phyloP scores from a whole-genome alignment of 92 coral and sea anemone species.

The Virgularia gustaviana region DNA sequence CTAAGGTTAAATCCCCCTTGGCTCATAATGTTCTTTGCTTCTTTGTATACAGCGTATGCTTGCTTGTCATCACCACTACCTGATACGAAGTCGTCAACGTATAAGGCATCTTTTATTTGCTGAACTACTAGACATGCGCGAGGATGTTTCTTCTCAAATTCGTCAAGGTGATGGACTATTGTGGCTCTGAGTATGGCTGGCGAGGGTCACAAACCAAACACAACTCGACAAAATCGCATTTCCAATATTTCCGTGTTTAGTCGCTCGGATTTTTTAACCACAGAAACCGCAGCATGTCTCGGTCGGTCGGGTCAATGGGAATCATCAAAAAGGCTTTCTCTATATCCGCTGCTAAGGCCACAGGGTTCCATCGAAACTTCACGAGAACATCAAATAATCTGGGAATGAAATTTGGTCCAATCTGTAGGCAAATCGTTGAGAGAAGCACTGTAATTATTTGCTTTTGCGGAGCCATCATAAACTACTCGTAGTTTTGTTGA shows the following conservation, averaged over 20 bases:
- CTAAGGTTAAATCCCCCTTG: constrained; percentile 40
- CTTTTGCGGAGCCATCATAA: too few relatives aligned
- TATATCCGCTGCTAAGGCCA: too few relatives aligned
- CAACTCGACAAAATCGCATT: constrained; percentile 46
- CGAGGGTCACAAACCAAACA: constrained; percentile 54
- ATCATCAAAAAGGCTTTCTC: too few relatives aligned
- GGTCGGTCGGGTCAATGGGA: too few relatives aligned
- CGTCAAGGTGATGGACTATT: constrained; percentile 38
- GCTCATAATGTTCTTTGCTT: constrained; percentile 30
- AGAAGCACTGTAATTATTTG: too few relatives aligned
- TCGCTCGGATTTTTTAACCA: too few relatives aligned
- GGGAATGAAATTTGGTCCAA: too few relatives aligned
- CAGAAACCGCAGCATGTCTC: too few relatives aligned
- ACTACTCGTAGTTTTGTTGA: too few relatives aligned
- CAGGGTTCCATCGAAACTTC: too few relatives aligned
- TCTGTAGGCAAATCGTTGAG: too few relatives aligned
- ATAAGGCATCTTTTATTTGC: constrained; percentile 17
- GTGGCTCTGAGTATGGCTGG: constrained; percentile 62
- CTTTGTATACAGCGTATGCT: constrained; percentile 18
- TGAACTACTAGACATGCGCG: constrained; percentile 38
- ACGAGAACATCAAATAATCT: too few relatives aligned
- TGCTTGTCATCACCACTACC: constrained; percentile 41
- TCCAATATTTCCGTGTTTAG: constrained; percentile 23
- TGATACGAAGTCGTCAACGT: constrained; percentile 50
- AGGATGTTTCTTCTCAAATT: constrained; percentile 46